Evolutionary conservation across 53 echinoderm and acorn worm genomes (phyloP), one percentile per base, ranked within the genome.

Genomic region (Arbacia lixula): DNA sequence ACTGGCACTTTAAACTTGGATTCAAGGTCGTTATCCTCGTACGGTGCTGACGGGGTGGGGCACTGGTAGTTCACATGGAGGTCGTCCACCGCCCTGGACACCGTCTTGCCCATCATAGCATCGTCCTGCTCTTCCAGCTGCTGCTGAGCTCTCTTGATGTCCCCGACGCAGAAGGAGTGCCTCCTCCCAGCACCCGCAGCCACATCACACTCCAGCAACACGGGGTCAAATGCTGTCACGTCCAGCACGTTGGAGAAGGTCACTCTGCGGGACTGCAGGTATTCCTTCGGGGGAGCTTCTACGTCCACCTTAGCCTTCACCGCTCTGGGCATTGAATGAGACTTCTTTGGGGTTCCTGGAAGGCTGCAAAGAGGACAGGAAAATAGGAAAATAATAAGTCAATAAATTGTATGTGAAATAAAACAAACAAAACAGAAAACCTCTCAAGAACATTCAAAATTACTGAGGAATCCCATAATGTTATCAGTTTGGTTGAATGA

Each of bases 221-320:
- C 31, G 4, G 46, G 16, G 5, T 81, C 64, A 26, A 41, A n/a
- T 28, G 62, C 82, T 14, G 26, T 63, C 82, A 81, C 82, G 31
- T 63, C 64, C 63, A 81, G 33, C 2, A 81, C 52, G n/a, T 81
- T 81, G 41, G 82, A 81, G 61, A 81, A 81, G 2, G 82, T 81
- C 19, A 81, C 82, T 50, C 82, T 36, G 1, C 82, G 17, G 21
- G 21, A 46, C 50, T 63, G 41, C 64, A 81, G 19, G 64, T 63
- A 81, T 61, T 32, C 82, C 46, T 61, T 63, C 5, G 64, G 29
- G 14, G 78, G 82, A 14, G 17, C 78, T 12, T 19, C 58, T 16
- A 58, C 36, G 12, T 30, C 62, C 3, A 64, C 32, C 27, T 81
- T 46, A 40, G 64, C 42, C 11, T 49, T 81, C 43, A n/a, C 56